Base-by-base conservation (phyloP, 2,888 invertebrate genomes). In the Chesias legatella region DNA sequence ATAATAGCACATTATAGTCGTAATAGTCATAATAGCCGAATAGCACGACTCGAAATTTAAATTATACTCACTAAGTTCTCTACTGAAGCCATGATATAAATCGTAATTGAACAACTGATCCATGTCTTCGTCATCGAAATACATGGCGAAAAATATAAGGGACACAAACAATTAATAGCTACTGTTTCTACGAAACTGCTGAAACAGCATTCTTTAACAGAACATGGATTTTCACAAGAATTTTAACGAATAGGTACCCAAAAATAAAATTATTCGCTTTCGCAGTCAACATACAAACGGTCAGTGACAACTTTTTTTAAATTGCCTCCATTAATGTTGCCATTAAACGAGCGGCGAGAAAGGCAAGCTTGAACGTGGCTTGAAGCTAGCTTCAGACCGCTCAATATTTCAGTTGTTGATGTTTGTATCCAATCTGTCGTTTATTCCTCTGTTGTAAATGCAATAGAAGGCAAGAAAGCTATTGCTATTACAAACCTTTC, bases 211-310 rank as follows among this genome's bases (percentile, higher is more conserved):
- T 55, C 54, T 71, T 51, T 53, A 53, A 43, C 46, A 61, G 57
- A 53, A 51, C 50, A 54, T 51, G 52, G 53, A 60, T 62, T 60
- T 63, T 73, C 80, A 59, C 65, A 63, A 63, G 29, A 83, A 77
- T 82, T 83, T 83, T 21, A 66, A 69, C 60, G 63, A 76, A 69
- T 17, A 73, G n/a, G n/a, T 64, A 73, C 58, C 69, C 66, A 66
- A 77, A 74, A 52, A 74, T 74, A 75, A 74, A 79, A 74, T 66
- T 71, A 71, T 58, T 73, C 63, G 66, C 64, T 71, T 73, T 69
- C 66, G 70, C 70, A 76, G 71, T 73, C 81, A 79, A 79, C 81
- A 80, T 79, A 71, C 74, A 73, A 79, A 81, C 77, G 72, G 76
- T 69, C 69, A 5, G 70, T 63, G 60, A 56, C 66, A 56, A 66